Base-by-base conservation (phyloP, 2,797 vertebrate genomes). In the Sebastes elongatus region DNA sequence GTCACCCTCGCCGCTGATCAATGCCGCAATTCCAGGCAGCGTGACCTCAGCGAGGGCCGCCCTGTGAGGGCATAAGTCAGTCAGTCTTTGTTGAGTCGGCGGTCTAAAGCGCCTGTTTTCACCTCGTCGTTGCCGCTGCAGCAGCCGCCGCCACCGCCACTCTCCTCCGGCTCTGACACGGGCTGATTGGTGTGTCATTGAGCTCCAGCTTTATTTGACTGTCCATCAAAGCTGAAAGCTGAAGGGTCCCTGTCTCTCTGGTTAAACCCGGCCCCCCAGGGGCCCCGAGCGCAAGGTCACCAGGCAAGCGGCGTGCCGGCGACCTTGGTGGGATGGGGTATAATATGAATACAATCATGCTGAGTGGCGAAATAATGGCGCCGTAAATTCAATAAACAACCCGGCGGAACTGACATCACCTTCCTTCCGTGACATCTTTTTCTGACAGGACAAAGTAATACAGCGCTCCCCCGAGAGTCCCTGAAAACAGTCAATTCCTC, bases 311-410 rank as follows among this genome's bases (percentile, higher is more conserved):
- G 80, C 32, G 81, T 38, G 84, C 69, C 10, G 38, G 61, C 66
- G 87, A 92, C 94, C 95, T 95, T 95, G 94, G 80, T 28, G 80
- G 73, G 86, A 92, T 89, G 87, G 88, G 83, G 74, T 91, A 89
- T 95, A 95, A 94, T 94, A 93, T 89, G 94, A 96, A 95, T 94
- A 95, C 92, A 94, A 94, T 95, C 95, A 95, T 91, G 91, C 91
- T 89, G 91, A 94, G 94, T 91, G 93, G 84, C 57, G 86, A 94
- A 94, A 94, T 96, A 95, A 95, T 93, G 90, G 91, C 72, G 85
- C 88, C 85, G 90, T 95, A 94, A 95, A 95, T 95, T 93, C 90
- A 92, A 93, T 94, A 93, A 95, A 95, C 93, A 95, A 93, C 91
- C 90, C 69, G 22, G 82, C 74, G 80, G 87, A 88, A 79, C 89